Conservation (phyloP, 2,888 invertebrate species). For the Eucera pruinosa region DNA sequence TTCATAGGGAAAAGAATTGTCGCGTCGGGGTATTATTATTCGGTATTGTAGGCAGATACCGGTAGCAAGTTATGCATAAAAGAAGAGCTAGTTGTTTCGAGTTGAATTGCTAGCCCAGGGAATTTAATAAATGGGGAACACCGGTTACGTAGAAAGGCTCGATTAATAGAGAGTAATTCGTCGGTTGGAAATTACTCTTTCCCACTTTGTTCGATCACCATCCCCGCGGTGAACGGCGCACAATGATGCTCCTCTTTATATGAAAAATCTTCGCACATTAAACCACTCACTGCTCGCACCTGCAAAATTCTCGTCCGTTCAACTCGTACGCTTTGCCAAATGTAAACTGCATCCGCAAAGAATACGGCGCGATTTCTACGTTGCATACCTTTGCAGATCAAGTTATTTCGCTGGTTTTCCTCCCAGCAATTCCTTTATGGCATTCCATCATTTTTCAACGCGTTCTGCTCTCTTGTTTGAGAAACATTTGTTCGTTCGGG, state of each 20-base stretch:
- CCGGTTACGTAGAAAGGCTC: neutral
- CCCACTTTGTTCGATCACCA: neutral
- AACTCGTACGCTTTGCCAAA: too few species aligned
- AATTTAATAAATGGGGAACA: constrained; percentile 39
- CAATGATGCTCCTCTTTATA: neutral
- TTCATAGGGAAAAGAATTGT: constrained; percentile 25
- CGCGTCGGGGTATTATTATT: constrained; percentile 31
- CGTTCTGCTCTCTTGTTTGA: neutral
- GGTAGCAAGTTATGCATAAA: constrained; percentile 35
- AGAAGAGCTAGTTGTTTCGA: constrained; percentile 16
- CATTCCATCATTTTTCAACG: neutral
- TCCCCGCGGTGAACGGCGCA: neutral
- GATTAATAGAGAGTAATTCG: constrained; percentile 27
- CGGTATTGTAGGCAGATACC: constrained; percentile 22
- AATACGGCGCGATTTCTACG: too few species aligned
- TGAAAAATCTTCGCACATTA: neutral
- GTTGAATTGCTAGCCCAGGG: constrained; percentile 10
- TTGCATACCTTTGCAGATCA: too few species aligned
- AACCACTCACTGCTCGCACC: too few species aligned
- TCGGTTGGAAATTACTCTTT: constrained; percentile 7
- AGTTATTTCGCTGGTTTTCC: too few species aligned
- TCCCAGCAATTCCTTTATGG: too few species aligned
- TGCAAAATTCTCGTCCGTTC: too few species aligned
- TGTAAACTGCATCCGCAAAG: too few species aligned
- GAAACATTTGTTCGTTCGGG: neutral